A percentile compares a stretch with the other conserved stretches of the same genome.
These are phyloP conservation scores for Steinernema khuongi DNA, from an alignment of 1,140 invertebrate genomes.

Conservation along the genomic window DNA sequence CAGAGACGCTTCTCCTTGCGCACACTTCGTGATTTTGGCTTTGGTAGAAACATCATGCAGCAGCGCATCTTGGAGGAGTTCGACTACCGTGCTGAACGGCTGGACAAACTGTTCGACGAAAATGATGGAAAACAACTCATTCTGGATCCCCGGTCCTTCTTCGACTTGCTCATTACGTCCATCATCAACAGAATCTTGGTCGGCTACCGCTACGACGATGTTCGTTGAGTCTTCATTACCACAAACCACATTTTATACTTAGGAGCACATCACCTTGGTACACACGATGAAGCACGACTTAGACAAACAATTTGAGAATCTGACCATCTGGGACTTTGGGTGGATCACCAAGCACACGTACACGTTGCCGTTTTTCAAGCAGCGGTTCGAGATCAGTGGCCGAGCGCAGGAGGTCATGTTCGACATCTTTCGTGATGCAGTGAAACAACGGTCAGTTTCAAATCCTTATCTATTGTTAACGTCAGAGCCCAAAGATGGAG, in stretches of 20 bases:
- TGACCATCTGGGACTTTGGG: conserved; percentile 9
- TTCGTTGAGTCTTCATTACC: conserved; percentile 5
- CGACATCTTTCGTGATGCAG: conserved; percentile 7
- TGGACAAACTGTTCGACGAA: conserved; percentile 8
- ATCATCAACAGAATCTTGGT: conserved; percentile 32
- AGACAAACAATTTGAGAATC: conserved; percentile 17
- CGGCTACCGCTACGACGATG: conserved; percentile 25
- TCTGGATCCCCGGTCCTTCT: not conserved
- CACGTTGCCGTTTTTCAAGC: conserved; percentile 17
- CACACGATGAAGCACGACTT: conserved; percentile 21
- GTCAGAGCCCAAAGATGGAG: too few relatives aligned
- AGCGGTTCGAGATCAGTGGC: not conserved
- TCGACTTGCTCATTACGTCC: conserved; percentile 22
- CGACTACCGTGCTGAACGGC: not conserved
- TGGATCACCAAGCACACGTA: not conserved
- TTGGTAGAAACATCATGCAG: conserved; percentile 43
- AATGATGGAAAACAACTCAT: not conserved
- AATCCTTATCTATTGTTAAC: too few relatives aligned
- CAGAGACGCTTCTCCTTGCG: conserved; percentile 41
- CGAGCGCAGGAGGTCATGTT: not conserved
- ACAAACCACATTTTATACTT: conserved; percentile 9
- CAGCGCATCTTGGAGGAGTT: conserved; percentile 28
- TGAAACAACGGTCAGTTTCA: not conserved
- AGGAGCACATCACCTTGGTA: conserved; percentile 20
- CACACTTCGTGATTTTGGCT: conserved; percentile 39